These are phyloP conservation scores for Galagoides demidoff DNA, from an alignment of 2,797 vertebrate genomes.

Conservation along the genomic window DNA sequence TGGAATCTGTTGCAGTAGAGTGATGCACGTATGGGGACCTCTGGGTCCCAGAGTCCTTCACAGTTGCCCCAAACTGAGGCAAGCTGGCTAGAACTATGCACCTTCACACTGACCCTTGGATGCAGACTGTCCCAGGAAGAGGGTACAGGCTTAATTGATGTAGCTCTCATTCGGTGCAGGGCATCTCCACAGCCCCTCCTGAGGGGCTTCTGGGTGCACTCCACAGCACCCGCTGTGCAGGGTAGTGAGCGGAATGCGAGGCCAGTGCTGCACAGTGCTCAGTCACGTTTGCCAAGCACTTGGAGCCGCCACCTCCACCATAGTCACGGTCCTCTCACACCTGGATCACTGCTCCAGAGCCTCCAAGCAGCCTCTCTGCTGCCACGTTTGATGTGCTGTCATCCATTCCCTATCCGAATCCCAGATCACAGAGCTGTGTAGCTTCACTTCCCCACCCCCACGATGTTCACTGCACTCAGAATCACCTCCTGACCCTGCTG, in stretches of 20 bases:
- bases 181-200: neutral
- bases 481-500: neutral
- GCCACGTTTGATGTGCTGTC: rapidly evolving
- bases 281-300: neutral
- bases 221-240: neutral
- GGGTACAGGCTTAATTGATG: neutral
- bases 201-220: neutral
- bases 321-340: neutral
- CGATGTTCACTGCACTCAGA: neutral
- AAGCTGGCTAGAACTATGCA: neutral
- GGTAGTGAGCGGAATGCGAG: neutral
- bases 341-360: neutral
- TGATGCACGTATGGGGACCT: neutral
- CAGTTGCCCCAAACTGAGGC: neutral
- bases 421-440: neutral
- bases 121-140: neutral
- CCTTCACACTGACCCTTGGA: neutral
- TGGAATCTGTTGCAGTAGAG: neutral
- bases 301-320: neutral
- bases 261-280: neutral
- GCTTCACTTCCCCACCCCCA: neutral
- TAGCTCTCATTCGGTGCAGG: neutral
- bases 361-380: neutral
- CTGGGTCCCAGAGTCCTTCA: neutral
- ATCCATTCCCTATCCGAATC: neutral